Evolutionary conservation across 2,888 invertebrate genomes (phyloP).

Genomic region (Philhelius pedissequus): DNA sequence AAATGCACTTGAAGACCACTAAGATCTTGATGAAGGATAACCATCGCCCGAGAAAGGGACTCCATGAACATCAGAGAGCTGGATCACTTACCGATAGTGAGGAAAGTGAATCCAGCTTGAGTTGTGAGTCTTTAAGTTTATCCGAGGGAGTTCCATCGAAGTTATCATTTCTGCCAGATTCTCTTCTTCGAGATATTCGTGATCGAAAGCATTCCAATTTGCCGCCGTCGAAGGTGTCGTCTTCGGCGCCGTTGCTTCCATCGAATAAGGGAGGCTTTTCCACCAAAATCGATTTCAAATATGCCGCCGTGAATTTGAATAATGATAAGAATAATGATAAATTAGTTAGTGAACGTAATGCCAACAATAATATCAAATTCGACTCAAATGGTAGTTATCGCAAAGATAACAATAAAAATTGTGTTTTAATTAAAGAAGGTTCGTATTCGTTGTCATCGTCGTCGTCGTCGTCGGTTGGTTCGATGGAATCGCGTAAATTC

Average conservation of each 20-base stretch:
- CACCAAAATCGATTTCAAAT: slow-evolving; percentile 58
- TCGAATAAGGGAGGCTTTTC: slow-evolving; percentile 27
- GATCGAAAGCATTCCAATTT: slow-evolving; percentile 79
- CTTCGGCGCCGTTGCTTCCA: not conserved
- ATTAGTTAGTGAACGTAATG: slow-evolving; percentile 59
- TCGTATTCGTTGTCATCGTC: slow-evolving; percentile 54
- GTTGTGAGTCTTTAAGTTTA: slow-evolving; percentile 90
- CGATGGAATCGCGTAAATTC: slow-evolving; percentile 78
- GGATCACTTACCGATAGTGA: slow-evolving; percentile 83
- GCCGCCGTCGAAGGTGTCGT: not conserved
- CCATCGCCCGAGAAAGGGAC: slow-evolving; percentile 78
- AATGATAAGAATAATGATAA: slow-evolving; percentile 55
- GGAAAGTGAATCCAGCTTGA: slow-evolving; percentile 85
- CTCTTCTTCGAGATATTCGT: slow-evolving; percentile 85
- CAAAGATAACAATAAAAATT: slow-evolving; percentile 69
- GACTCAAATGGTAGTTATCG: slow-evolving; percentile 42
- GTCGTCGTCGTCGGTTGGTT: slow-evolving; percentile 70
- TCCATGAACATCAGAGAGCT: slow-evolving; percentile 77
- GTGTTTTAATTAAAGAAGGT: slow-evolving; percentile 70
- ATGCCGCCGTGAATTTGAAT: slow-evolving; percentile 34
- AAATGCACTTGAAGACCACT: slow-evolving; percentile 76
- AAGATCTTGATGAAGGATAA: slow-evolving; percentile 72
- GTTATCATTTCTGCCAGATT: slow-evolving; percentile 83
- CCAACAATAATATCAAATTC: slow-evolving; percentile 31
- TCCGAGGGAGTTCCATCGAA: slow-evolving; percentile 79